Conservation (phyloP, 35 echinoderm and acorn worm species). For the Nesometra sesokonis region DNA sequence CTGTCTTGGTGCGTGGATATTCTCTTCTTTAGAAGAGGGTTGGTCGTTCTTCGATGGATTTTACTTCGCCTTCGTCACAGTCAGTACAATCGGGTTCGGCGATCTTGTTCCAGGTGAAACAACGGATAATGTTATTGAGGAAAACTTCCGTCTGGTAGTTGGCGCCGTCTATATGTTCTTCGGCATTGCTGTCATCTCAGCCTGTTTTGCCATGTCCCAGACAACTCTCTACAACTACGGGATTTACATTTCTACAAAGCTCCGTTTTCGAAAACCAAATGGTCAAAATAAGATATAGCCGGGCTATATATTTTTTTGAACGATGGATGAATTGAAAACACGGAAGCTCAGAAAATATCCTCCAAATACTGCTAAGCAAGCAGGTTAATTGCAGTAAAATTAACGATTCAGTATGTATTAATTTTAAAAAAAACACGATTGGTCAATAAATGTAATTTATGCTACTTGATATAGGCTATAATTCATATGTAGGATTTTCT, state of each 20-base stretch:
- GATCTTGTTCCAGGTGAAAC: neutral
- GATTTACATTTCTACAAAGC: neutral
- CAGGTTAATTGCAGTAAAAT: too few species aligned
- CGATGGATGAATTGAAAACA: too few species aligned
- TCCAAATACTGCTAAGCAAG: too few species aligned
- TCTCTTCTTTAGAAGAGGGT: neutral
- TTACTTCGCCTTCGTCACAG: neutral
- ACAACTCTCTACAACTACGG: neutral
- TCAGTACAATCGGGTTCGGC: neutral
- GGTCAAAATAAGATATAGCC: neutral
- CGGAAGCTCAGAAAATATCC: too few species aligned
- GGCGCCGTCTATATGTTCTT: neutral
- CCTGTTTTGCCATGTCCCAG: neutral
- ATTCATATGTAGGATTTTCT: too few species aligned
- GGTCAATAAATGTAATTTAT: too few species aligned
- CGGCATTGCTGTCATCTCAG: neutral
- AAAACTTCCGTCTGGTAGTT: neutral
- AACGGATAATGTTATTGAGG: neutral
- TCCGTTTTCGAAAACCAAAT: neutral
- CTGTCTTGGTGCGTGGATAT: neutral
- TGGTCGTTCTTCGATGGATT: neutral
- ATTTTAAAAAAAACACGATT: too few species aligned
- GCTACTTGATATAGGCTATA: too few species aligned
- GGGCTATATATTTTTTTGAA: too few species aligned
- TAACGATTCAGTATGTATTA: too few species aligned